A percentile compares a stretch with the other conserved stretches of the same genome.
phyloP scores from a whole-genome alignment of 2,888 invertebrate species.

The Synergus laeviventris region DNA sequence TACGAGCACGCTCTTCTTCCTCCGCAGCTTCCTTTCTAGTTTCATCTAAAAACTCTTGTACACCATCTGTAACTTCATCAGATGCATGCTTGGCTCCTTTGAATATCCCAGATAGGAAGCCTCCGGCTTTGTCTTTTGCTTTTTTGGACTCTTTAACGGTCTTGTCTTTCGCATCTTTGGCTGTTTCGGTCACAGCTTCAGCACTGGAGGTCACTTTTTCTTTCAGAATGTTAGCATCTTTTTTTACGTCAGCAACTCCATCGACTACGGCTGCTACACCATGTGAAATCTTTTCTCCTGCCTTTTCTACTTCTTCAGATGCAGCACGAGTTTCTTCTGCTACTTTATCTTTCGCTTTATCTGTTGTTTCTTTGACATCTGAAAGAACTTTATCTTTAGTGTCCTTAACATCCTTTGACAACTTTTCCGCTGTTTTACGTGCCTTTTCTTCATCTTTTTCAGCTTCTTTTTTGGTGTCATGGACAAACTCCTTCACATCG shows the following conservation, averaged over 20 bases:
- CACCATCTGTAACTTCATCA: slow-evolving; percentile 58
- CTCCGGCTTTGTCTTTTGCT: slow-evolving; percentile 60
- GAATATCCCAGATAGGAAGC: slow-evolving; percentile 43
- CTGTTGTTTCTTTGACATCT: slow-evolving; percentile 46
- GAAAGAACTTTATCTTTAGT: slow-evolving; percentile 45
- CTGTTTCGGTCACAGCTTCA: slow-evolving; percentile 59
- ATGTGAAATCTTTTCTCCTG: slow-evolving; percentile 15
- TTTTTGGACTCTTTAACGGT: slow-evolving; percentile 62
- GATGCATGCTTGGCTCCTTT: slow-evolving; percentile 44
- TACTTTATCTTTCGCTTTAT: slow-evolving; percentile 13
- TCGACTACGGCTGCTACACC: background rate
- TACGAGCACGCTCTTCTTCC: slow-evolving; percentile 49
- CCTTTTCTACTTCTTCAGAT: background rate
- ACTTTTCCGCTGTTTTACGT: slow-evolving; percentile 44
- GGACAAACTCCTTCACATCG: slow-evolving; percentile 60
- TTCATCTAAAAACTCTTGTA: slow-evolving; percentile 77
- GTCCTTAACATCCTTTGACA: slow-evolving; percentile 41
- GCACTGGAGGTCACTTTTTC: slow-evolving; percentile 56
- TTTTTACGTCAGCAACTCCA: background rate
- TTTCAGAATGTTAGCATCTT: slow-evolving; percentile 53
- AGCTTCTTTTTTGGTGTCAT: slow-evolving; percentile 61
- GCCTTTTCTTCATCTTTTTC: slow-evolving; percentile 55
- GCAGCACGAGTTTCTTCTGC: slow-evolving; percentile 30
- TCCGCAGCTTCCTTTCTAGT: slow-evolving; percentile 68
- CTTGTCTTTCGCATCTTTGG: slow-evolving; percentile 56